A percentile compares a stretch with the other conserved stretches of the same genome.
Conservation (phyloP, 2,888 invertebrate genomes). For the Harmothoe impar region DNA sequence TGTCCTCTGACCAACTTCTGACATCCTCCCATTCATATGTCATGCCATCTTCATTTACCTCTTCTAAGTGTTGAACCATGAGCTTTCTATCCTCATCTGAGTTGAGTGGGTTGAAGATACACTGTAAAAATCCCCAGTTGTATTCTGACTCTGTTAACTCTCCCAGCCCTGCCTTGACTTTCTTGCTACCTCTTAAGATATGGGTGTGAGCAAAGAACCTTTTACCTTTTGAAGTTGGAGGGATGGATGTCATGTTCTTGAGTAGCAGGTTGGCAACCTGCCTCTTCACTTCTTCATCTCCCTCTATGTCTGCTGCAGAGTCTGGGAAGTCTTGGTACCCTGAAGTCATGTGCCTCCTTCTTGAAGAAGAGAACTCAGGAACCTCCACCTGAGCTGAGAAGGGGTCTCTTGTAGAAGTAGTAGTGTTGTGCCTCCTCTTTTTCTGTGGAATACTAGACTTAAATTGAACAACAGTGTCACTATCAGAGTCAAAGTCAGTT, state of each 20-base stretch:
- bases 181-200: not conserved
- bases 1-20: not conserved
- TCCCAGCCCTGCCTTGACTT: not conserved
- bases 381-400: too few relatives aligned
- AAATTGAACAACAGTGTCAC: too few relatives aligned
- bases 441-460: too few relatives aligned
- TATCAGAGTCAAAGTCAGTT: too few relatives aligned
- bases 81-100: not conserved
- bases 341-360: too few relatives aligned
- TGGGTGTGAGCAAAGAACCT: not conserved
- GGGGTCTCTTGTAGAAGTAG: too few relatives aligned
- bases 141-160: not conserved
- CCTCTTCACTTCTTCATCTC: too few relatives aligned
- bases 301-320: too few relatives aligned
- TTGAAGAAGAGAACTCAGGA: too few relatives aligned
- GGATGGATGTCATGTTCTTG: not conserved
- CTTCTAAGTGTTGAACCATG: not conserved
- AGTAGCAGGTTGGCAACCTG: not conserved
- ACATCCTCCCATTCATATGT: not conserved
- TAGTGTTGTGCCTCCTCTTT: too few relatives aligned
- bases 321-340: too few relatives aligned
- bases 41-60: not conserved
- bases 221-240: not conserved
- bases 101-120: not conserved
- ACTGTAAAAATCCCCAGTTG: not conserved